Evolutionary conservation across 2,797 vertebrate genomes (phyloP).

Genomic region (Tenualosa thibaudeaui): DNA sequence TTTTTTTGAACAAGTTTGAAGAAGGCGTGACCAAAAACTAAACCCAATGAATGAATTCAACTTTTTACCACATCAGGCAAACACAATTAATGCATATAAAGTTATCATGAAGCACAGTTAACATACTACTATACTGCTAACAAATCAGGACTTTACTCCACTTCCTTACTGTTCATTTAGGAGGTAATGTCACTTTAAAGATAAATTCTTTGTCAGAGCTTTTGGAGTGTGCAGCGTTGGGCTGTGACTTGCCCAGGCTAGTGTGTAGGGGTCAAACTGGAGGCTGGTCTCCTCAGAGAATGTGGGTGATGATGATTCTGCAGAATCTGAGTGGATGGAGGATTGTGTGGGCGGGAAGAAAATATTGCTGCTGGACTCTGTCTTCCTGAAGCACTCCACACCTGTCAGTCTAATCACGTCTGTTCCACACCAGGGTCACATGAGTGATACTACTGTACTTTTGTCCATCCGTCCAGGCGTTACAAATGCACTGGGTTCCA

Average conservation of each 20-base stretch:
- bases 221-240: neutral
- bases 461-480: neutral
- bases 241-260: conserved; percentile 17
- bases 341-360: conserved; percentile 24
- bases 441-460: neutral
- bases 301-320: conserved; percentile 28
- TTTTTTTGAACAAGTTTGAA: neutral
- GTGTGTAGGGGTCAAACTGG: neutral
- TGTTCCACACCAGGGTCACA: conserved; percentile 5
- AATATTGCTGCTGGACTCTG: conserved; percentile 20
- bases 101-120: neutral
- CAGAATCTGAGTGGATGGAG: conserved; percentile 38
- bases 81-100: neutral
- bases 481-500: neutral
- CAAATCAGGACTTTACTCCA: neutral
- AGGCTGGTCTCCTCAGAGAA: conserved; percentile 29
- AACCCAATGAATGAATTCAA: neutral
- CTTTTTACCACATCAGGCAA: neutral
- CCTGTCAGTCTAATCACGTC: conserved; percentile 29
- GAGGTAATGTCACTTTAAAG: neutral
- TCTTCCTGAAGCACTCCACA: neutral
- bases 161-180: neutral
- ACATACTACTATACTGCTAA: neutral
- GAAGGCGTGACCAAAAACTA: neutral
- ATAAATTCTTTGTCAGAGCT: neutral